phyloP scores from a whole-genome alignment of 2,113 vertebrate species.

The Cyanistes caeruleus region DNA sequence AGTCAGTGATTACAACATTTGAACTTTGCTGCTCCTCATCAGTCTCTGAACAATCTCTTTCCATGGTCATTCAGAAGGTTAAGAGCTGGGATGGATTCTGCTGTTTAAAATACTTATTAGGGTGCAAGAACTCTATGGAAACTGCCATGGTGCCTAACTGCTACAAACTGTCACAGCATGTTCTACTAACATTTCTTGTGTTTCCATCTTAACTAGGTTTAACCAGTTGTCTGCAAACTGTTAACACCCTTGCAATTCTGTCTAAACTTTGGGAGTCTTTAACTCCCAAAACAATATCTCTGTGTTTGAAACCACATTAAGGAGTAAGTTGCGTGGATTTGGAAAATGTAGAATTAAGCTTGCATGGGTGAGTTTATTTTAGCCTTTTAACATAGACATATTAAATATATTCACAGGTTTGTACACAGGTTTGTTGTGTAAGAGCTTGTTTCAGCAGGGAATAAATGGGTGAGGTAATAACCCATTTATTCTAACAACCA shows the following conservation, averaged over 20 bases:
- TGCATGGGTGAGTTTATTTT: not conserved
- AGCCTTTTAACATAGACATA: not conserved
- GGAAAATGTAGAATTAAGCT: not conserved
- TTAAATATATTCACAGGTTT: not conserved
- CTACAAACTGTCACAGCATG: not conserved
- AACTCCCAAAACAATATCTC: not conserved
- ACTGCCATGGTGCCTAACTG: not conserved
- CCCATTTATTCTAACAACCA: too few relatives aligned
- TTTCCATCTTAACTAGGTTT: not conserved
- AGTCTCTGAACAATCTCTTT: not conserved
- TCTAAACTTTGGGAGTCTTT: not conserved
- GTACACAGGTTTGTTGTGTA: not conserved
- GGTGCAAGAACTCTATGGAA: not conserved
- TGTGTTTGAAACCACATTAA: not conserved
- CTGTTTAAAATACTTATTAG: not conserved
- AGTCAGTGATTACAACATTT: slow-evolving; percentile 18
- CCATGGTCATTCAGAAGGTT: not conserved
- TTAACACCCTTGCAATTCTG: not conserved
- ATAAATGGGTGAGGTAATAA: not conserved
- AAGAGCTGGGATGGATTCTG: not conserved
- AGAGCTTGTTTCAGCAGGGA: not conserved
- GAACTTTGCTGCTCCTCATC: slow-evolving; percentile 18
- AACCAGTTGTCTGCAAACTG: not conserved
- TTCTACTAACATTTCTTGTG: not conserved
- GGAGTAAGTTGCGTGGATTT: not conserved